phyloP scores from a whole-genome alignment of 2,888 invertebrate species.

The Cacoxenus indagator region DNA sequence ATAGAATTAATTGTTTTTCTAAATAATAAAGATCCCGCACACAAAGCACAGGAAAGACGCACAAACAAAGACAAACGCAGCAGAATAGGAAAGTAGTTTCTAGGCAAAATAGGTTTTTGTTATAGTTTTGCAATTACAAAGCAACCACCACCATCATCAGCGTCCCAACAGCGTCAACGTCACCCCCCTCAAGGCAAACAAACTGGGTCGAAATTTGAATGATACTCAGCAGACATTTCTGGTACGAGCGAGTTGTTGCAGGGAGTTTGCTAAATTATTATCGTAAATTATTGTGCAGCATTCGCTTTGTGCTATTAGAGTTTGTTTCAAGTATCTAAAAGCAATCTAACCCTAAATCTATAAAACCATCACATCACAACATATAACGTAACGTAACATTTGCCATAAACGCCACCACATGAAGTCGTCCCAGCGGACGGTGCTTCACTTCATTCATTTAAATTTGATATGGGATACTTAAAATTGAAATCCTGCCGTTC shows the following conservation, averaged over 20 bases:
- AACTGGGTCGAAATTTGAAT: not conserved
- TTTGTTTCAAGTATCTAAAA: slow-evolving; percentile 5
- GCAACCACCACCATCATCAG: not conserved
- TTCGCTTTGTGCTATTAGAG: slow-evolving; percentile 1
- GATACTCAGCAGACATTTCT: not conserved
- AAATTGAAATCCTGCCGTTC: not conserved
- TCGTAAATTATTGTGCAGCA: not conserved
- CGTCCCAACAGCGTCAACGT: not conserved
- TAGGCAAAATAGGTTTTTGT: not conserved
- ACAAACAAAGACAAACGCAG: slow-evolving; percentile 3
- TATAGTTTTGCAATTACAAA: slow-evolving; percentile 24
- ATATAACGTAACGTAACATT: too few relatives aligned
- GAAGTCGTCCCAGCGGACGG: slow-evolving; percentile 47
- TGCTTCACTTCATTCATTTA: slow-evolving; percentile 49
- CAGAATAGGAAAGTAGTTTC: not conserved
- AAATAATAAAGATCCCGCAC: slow-evolving; percentile 49
- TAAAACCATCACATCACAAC: slow-evolving; percentile 36
- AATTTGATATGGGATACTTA: slow-evolving; percentile 57
- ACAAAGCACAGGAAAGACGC: slow-evolving; percentile 36
- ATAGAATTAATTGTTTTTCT: slow-evolving; percentile 60
- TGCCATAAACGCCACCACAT: slow-evolving; percentile 41
- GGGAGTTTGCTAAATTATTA: not conserved
- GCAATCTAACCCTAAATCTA: slow-evolving; percentile 51
- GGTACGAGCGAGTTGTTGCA: not conserved
- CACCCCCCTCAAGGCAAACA: slow-evolving; percentile 1